Percentiles rank a stretch among this genome's conserved stretches.
Conservation (phyloP, 2,797 vertebrate species). For the Rhabdophis nuchalis region DNA sequence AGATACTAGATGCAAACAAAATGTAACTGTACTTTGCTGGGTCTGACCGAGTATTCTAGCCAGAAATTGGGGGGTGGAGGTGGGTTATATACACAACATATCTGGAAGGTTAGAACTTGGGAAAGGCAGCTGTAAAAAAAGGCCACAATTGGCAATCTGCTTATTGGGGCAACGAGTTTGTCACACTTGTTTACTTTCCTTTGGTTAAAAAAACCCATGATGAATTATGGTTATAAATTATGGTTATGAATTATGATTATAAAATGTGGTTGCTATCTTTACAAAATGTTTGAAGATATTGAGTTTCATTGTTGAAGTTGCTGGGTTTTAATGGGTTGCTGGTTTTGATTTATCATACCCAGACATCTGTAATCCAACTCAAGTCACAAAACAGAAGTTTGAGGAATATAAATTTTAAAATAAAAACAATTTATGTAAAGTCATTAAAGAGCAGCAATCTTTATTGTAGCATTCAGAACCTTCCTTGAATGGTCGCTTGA, state of each 20-base stretch:
- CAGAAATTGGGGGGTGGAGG: not conserved
- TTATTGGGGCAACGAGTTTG: not conserved
- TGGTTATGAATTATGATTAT: no score
- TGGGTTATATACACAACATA: not conserved
- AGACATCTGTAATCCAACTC: not conserved
- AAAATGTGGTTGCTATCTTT: not conserved
- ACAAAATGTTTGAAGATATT: not conserved
- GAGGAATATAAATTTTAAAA: not conserved
- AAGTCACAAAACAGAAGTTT: not conserved
- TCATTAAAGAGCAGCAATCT: not conserved
- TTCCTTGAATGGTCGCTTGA: not conserved
- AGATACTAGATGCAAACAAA: not conserved
- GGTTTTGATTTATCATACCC: not conserved
- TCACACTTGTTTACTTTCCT: not conserved
- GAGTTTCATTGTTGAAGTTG: not conserved
- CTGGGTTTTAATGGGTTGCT: not conserved
- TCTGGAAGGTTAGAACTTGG: not conserved
- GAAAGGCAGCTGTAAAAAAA: not conserved
- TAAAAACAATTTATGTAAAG: not conserved
- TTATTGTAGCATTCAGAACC: not conserved
- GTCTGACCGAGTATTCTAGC: not conserved
- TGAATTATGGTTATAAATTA: not conserved
- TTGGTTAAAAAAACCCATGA: not conserved
- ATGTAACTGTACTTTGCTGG: not conserved
- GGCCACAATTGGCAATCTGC: not conserved